phyloP scores from a whole-genome alignment of 2,888 invertebrate genomes.

The Drosophila mimica region DNA sequence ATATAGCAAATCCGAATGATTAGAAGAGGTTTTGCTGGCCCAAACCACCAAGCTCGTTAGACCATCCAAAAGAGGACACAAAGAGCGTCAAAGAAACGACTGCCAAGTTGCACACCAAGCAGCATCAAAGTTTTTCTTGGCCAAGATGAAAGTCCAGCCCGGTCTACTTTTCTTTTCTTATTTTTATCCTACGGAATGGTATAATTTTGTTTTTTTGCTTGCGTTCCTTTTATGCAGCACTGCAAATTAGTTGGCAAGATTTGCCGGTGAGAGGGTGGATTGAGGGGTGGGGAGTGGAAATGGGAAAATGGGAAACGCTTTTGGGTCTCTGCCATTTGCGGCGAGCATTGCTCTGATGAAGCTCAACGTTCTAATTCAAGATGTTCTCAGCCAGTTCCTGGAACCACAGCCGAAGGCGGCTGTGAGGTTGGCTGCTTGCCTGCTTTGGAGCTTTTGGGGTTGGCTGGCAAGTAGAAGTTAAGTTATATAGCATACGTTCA shows the following conservation, averaged over 20 bases:
- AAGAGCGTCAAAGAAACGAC: slow-evolving; percentile 65
- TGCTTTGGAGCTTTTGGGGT: slow-evolving; percentile 3
- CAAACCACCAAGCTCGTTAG: slow-evolving; percentile 56
- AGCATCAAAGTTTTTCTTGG: slow-evolving; percentile 63
- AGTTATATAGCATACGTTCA: slow-evolving; percentile 48
- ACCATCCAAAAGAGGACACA: slow-evolving; percentile 70
- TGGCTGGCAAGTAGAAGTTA: slow-evolving; percentile 49
- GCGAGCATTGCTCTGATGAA: slow-evolving; percentile 76
- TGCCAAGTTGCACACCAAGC: slow-evolving; percentile 20
- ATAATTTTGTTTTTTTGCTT: slow-evolving; percentile 10
- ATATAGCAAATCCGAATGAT: slow-evolving; percentile 75
- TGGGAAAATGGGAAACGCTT: slow-evolving; percentile 4
- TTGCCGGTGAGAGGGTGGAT: slow-evolving; percentile 7
- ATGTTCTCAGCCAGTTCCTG: slow-evolving; percentile 47
- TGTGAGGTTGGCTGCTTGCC: slow-evolving; percentile 37
- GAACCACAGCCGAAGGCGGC: slow-evolving; percentile 34
- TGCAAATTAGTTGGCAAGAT: slow-evolving; percentile 70
- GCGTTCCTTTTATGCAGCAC: slow-evolving; percentile 67
- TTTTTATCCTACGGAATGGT: slow-evolving; percentile 34
- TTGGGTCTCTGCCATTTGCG: slow-evolving; percentile 63
- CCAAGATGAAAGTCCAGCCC: slow-evolving; percentile 62
- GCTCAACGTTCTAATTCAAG: slow-evolving; percentile 68
- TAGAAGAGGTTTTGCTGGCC: slow-evolving; percentile 46
- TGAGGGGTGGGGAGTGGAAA: not conserved
- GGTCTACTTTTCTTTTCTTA: slow-evolving; percentile 45